Evolutionary conservation across 2,113 vertebrate species (phyloP), one percentile per base, ranked within the genome.

Genomic region (Zosterops hypoxanthus): DNA sequence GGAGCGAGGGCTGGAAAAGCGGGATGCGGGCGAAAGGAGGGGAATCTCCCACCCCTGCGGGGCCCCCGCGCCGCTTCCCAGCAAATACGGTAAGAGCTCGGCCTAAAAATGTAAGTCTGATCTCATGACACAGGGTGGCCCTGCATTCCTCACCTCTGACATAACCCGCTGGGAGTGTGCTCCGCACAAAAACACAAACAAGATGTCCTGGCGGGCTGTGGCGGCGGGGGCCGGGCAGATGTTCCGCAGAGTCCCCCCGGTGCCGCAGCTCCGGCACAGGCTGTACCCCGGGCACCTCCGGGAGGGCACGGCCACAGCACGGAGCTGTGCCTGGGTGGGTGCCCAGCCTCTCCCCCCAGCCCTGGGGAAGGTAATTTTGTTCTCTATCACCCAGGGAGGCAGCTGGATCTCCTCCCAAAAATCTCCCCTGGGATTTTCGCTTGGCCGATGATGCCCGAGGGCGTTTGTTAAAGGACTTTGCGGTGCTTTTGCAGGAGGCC

Each of bases 121-220:
- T 95, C 96, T 96, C 96, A 97, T 96, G 97, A 93, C 97, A 94
- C 91, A 97, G 96, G 96, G 96, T 95, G 97, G 96, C 96, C 96
- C 83, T 21, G 93, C 96, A 97, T 97, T 97, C 97, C 95, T 97
- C 97, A 97, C 96, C 97, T 92, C 97, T 97, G 96, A 97, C 97
- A 97, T 97, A 97, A 97, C 94, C 95, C 92, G 41, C 96, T 93
- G 95, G 95, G 96, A 97, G 96, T 68, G 94, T 61, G 87, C 96
- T 95, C 65, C 23, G 81, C 96, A 44, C 70, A 96, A 95, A 96
- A 96, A 95, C 97, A 97, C 97, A 96, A 97, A 96, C 97, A 97
- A 96, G 93, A 95, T 96, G 97, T 97, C 94, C 96, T 93, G 31
- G 65, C 53, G 75, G 92, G 92, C 91, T n/a, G 96, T 33, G 96